phyloP scores from a whole-genome alignment of 2,888 invertebrate species.

The Seladonia tumulorum region DNA sequence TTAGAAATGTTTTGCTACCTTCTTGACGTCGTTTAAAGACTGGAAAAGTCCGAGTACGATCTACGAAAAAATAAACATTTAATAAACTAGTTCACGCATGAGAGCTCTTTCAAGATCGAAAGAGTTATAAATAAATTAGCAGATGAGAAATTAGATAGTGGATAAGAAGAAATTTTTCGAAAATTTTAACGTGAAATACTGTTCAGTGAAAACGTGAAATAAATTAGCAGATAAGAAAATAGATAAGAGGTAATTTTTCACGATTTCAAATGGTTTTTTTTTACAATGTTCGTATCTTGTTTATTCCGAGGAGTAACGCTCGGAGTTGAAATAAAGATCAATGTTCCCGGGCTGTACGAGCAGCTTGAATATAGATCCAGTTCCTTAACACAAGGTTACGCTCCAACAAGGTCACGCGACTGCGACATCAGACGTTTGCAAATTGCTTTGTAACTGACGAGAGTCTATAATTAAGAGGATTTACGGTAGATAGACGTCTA shows the following conservation, averaged over 20 bases:
- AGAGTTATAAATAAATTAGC: too few relatives aligned
- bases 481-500: neutral
- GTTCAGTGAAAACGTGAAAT: neutral
- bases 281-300: neutral
- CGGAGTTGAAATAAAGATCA: constrained; percentile 43
- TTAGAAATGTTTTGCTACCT: neutral
- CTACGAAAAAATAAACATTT: neutral
- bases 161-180: neutral
- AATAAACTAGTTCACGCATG: neutral
- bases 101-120: neutral
- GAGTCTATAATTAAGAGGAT: neutral
- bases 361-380: constrained; percentile 44
- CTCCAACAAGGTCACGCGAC: neutral
- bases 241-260: neutral
- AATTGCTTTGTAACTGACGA: neutral
- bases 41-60: neutral
- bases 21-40: neutral
- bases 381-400: constrained; percentile 33
- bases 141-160: too few relatives aligned
- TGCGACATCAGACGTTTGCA: neutral
- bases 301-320: constrained; percentile 19
- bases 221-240: neutral
- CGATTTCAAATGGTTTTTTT: neutral
- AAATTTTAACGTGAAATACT: neutral
- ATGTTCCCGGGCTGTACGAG: constrained; percentile 49